These are phyloP conservation scores for Myotis lucifugus DNA, from an alignment of 2,113 vertebrate genomes.

Conservation along the genomic window DNA sequence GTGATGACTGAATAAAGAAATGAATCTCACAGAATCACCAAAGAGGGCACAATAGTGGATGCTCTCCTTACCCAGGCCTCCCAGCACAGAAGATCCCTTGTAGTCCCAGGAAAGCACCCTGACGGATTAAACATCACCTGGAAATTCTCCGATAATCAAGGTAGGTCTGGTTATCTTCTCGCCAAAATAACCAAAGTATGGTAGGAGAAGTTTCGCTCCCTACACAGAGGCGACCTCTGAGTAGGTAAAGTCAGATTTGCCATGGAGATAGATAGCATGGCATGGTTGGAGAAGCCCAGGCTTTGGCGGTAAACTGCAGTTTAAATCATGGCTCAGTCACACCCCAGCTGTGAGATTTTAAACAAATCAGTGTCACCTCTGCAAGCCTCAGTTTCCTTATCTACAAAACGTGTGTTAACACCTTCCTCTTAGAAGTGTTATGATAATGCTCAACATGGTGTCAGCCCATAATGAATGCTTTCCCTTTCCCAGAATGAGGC, in stretches of 20 bases:
- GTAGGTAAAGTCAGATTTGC: not conserved
- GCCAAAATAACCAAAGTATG: not conserved
- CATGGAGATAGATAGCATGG: not conserved
- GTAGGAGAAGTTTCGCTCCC: not conserved
- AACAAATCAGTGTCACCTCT: conserved; percentile 35
- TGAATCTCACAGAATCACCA: not conserved
- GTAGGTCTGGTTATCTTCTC: not conserved
- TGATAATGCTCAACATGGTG: conserved; percentile 21
- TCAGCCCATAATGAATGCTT: not conserved
- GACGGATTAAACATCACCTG: not conserved
- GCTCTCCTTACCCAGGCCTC: not conserved
- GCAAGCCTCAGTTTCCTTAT: conserved; percentile 33
- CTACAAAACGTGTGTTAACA: conserved; percentile 9
- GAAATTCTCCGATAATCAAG: conserved; percentile 6
- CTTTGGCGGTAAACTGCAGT: not conserved
- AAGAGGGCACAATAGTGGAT: not conserved
- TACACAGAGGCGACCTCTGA: not conserved
- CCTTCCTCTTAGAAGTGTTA: conserved; percentile 6
- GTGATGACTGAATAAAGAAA: conserved; percentile 9
- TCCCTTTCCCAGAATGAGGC: not conserved
- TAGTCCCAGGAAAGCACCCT: not conserved
- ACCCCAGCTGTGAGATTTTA: conserved; percentile 14
- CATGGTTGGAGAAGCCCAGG: not conserved
- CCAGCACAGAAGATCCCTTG: not conserved
- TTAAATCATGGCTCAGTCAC: not conserved